phyloP scores from a whole-genome alignment of 2,888 invertebrate species.

The Stictocephala bisonia region DNA sequence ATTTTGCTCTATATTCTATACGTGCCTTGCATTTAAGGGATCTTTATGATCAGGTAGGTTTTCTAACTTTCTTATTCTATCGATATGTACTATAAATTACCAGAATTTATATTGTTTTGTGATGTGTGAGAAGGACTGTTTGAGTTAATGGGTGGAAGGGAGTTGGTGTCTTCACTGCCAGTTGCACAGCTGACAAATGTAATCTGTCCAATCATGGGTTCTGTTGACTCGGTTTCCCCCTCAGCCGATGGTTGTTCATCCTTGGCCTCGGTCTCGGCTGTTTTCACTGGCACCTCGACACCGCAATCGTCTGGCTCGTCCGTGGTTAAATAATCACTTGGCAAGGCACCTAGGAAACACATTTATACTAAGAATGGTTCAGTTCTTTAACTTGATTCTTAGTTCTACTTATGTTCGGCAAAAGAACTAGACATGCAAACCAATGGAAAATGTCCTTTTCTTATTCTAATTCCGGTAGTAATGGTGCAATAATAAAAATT shows the following conservation, averaged over 20 bases:
- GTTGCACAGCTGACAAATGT: conserved; percentile 68
- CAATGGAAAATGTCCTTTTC: too few relatives aligned
- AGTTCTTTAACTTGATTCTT: too few relatives aligned
- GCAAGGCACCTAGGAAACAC: conserved; percentile 70
- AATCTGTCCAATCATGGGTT: conserved; percentile 65
- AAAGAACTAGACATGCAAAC: too few relatives aligned
- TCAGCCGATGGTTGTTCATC: conserved; percentile 46
- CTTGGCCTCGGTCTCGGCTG: conserved; percentile 32
- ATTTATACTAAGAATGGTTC: too few relatives aligned
- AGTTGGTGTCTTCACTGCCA: conserved; percentile 60
- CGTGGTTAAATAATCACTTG: conserved; percentile 67
- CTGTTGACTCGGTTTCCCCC: conserved; percentile 57
- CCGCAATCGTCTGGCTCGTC: conserved; percentile 62
- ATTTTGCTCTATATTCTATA: too few relatives aligned
- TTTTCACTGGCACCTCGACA: conserved; percentile 45
- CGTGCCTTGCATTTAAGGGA: too few relatives aligned
- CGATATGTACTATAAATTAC: not conserved
- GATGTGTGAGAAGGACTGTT: conserved; percentile 9
- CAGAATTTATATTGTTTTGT: conserved; percentile 18
- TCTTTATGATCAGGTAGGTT: too few relatives aligned
- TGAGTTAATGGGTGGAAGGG: conserved; percentile 50
- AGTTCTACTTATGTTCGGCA: too few relatives aligned
- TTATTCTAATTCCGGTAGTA: too few relatives aligned
- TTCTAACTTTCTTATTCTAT: too few relatives aligned
- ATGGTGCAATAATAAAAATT: too few relatives aligned